Evolutionary conservation across 1,140 invertebrate genomes (phyloP), one percentile per base, ranked within the genome.

Genomic region (Phortica variegata): DNA sequence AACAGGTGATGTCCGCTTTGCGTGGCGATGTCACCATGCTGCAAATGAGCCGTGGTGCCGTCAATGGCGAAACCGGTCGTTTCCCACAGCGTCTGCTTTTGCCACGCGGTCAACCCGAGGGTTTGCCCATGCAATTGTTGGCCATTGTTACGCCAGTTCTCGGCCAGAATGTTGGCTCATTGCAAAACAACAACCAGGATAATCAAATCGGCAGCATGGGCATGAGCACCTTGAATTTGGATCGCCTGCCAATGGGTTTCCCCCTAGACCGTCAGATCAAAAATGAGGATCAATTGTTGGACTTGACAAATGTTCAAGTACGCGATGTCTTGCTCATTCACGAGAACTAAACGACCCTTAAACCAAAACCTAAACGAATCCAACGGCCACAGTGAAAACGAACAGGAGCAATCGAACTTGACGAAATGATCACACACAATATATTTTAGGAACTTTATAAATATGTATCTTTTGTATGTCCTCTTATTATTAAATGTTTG

Each of bases 101-200:
- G 10, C 83, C 84, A 9, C 82, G 82, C 39, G 84, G 84, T 31
- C 80, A 70, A 18, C 65, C 77, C 26, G 79, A 79, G 46, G 87
- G 87, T 49, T 77, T 81, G 51, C 76, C 80, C 10, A 85, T 82
- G 77, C 80, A 84, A 47, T 55, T 88, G 23, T 83, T 80, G 49
- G 77, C 82, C 6, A 63, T 78, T 12, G 71, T 83, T 1, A 79
- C 77, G 7, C 74, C 62, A 0, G 48, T 70, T n/a, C 18, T 47
- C 26, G 38, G 37, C 4, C 36, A 48, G 20, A 18, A 41, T 7
- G 41, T 43, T 23, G 47, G 2, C 51, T 48, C 16, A 33, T 55
- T 6, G 49, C 37, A n/a, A n/a, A n/a, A 32, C 31, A 9, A 32
- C n/a, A 8, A 32, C n/a, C 31, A 9, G 31, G n/a, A n/a, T 7